These are phyloP conservation scores for Numenius arquata DNA, from an alignment of 2,113 vertebrate species.

Conservation along the genomic window DNA sequence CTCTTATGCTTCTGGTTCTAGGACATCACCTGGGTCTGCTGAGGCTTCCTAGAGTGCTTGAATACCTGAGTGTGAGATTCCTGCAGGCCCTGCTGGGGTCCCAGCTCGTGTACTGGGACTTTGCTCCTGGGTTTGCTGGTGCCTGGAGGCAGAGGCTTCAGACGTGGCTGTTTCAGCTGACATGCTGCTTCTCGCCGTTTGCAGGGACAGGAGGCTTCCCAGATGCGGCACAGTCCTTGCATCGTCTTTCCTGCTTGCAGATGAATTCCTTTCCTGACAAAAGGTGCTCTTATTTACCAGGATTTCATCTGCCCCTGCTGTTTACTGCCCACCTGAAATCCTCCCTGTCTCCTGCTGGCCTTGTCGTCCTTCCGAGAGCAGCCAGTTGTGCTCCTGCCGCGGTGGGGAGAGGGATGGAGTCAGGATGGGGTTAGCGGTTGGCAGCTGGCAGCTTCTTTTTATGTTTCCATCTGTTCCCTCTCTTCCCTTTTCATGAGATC, in stretches of 20 bases:
- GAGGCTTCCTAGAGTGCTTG: background rate
- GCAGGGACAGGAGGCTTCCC: background rate
- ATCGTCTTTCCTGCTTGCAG: background rate
- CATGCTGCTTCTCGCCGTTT: background rate
- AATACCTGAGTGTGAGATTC: background rate
- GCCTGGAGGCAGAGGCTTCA: background rate
- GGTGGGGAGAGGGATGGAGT: background rate
- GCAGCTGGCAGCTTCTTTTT: constrained; percentile 53
- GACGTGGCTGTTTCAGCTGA: background rate
- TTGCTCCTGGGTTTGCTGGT: background rate
- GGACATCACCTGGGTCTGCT: background rate
- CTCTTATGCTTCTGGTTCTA: background rate
- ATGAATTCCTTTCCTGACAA: background rate
- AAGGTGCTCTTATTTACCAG: background rate
- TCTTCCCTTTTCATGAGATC: constrained; percentile 59
- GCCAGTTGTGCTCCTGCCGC: background rate
- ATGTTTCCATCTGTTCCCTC: constrained; percentile 61
- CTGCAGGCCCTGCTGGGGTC: background rate
- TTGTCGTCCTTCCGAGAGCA: constrained; percentile 3
- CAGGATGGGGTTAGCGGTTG: background rate
- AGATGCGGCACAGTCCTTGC: background rate
- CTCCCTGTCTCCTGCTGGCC: background rate
- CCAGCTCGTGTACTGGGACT: background rate
- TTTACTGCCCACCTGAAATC: constrained; percentile 1
- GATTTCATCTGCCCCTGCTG: background rate